Percentiles rank a stretch among this genome's conserved stretches.
Evolutionary conservation across 2,888 invertebrate species (phyloP).

Genomic region (Agonum fuliginosum): DNA sequence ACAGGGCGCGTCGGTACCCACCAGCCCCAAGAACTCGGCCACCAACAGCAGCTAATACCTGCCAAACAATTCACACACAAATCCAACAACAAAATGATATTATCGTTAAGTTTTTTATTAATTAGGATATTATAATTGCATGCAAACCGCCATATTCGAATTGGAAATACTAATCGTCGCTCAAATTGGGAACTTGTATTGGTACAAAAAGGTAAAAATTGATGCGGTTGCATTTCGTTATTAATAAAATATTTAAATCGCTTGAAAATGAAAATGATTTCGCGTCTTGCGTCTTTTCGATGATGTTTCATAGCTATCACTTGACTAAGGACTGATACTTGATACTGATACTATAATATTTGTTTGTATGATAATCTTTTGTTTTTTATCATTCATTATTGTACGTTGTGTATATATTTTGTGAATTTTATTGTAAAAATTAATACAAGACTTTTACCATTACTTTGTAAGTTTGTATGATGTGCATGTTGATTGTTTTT

Average conservation of each 20-base stretch:
- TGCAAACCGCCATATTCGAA: neutral
- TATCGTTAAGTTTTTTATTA: slow-evolving; percentile 19
- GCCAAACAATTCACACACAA: neutral
- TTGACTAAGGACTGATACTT: slow-evolving; percentile 11
- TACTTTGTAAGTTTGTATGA: slow-evolving; percentile 45
- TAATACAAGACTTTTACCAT: slow-evolving; percentile 46
- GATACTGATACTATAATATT: too few relatives aligned
- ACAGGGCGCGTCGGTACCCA: slow-evolving; percentile 71
- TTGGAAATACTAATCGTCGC: neutral
- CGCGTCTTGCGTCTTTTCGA: slow-evolving; percentile 4
- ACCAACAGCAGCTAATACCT: slow-evolving; percentile 63
- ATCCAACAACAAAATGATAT: neutral
- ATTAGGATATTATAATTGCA: neutral
- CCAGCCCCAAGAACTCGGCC: slow-evolving; percentile 70
- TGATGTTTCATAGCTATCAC: slow-evolving; percentile 51
- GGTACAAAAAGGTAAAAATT: neutral
- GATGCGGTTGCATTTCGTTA: neutral
- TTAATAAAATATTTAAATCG: slow-evolving; percentile 25
- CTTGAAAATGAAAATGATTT: slow-evolving; percentile 43
- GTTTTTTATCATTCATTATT: slow-evolving; percentile 39
- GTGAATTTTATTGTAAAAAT: slow-evolving; percentile 45
- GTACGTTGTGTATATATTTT: slow-evolving; percentile 36
- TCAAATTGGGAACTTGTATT: slow-evolving; percentile 1
- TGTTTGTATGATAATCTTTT: slow-evolving; percentile 2
- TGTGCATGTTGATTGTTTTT: slow-evolving; percentile 3